Evolutionary conservation across 1,140 invertebrate genomes (phyloP), one percentile per base, ranked within the genome.

Genomic region (Carposina sasakii): DNA sequence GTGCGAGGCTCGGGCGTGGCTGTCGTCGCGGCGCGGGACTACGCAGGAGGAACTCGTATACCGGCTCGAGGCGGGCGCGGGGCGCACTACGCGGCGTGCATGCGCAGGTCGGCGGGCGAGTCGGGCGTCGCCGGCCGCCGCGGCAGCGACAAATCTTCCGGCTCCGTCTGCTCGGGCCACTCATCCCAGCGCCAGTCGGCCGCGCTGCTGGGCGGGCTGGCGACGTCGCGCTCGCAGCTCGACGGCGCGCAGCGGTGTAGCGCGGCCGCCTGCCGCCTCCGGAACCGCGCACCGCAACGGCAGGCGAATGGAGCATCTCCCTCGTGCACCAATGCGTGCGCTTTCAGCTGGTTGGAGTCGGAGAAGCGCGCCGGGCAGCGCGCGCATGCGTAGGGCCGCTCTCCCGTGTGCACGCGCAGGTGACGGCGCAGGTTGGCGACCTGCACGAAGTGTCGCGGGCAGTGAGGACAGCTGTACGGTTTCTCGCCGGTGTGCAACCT

Each of bases 381-480:
- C 34, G 96, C 91, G 78, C 97, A 99, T 9, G 91, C 90, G 76
- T 98, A 98, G 0, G 97, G 97, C 15, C 94, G 90, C 76, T 99
- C 97, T 0, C 97, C 96, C 0, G 97, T 99, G 75, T 99, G 97
- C 0, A 98, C 96, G 16, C 97, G 89, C 17, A 98, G 84, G 64
- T 99, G 97, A 1, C 97, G 89, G 5, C 97, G 89, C 0, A 99
- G 88, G 76, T 99, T 99, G 17, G 96, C 96, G 13, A 96, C 95
- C 81, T 98, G 96, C 3, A 98, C 96, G 75, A 98, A 97, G 63
- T 96, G 92, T 1, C 94, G 88, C 31, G 96, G 93, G 81, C 96
- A 98, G 71, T 96, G 94, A 15, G 90, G 91, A 81, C 96, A 98
- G 59, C 94, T 91, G 70, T 97, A 98, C 0, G 96, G 96, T 61